Conservation (phyloP, 1,140 invertebrate genomes). For the Drosophila oshimai region DNA sequence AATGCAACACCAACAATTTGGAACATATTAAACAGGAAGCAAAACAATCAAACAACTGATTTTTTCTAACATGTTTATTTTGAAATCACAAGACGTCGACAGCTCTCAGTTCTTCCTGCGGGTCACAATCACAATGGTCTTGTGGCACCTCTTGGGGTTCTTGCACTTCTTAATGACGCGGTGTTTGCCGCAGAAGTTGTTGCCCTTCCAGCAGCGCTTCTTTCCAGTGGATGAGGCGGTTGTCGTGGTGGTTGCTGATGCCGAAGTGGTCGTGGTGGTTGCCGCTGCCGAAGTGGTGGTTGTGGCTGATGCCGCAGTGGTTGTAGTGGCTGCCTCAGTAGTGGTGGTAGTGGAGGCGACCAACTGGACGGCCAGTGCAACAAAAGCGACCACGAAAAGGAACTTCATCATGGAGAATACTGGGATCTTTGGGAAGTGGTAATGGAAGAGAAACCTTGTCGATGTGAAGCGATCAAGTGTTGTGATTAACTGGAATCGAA, state of each 20-base stretch:
- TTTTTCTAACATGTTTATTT: too few species aligned
- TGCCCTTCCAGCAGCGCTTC: conserved; percentile 2
- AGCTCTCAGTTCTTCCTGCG: background rate
- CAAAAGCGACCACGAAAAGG: background rate
- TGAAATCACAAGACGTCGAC: background rate
- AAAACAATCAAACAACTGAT: too few species aligned
- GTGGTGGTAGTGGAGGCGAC: background rate
- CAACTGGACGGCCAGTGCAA: conserved; percentile 2
- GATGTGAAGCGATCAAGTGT: background rate
- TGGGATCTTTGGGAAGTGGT: background rate
- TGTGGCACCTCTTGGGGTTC: background rate
- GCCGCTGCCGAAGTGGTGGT: background rate
- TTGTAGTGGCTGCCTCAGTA: background rate
- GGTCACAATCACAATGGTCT: background rate
- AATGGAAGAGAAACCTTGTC: too few species aligned
- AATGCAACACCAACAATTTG: too few species aligned
- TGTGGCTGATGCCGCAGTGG: background rate
- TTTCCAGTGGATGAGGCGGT: background rate
- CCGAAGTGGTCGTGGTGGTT: background rate
- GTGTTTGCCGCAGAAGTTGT: background rate
- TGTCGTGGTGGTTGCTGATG: background rate
- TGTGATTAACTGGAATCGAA: background rate
- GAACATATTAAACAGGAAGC: too few species aligned
- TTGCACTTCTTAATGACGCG: background rate
- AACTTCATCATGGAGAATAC: background rate